Conservation (phyloP, 2,888 invertebrate genomes). For the Phlogophora meticulosa region DNA sequence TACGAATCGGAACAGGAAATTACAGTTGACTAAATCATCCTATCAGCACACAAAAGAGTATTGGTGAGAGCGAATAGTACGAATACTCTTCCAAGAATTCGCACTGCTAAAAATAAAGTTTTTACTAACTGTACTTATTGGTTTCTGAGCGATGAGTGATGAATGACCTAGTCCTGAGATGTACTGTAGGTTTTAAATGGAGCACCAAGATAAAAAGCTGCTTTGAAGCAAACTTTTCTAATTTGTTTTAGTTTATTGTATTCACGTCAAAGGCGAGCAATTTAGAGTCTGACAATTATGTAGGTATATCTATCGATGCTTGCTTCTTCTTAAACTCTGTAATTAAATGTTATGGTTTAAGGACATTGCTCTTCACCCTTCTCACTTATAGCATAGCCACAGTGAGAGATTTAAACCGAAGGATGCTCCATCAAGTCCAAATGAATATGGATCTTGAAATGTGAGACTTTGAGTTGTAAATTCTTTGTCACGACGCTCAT, state of each 20-base stretch:
- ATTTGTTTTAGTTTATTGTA: constrained; percentile 16
- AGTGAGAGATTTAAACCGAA: constrained; percentile 46
- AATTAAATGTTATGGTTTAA: constrained; percentile 21
- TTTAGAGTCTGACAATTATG: background rate
- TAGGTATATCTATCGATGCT: background rate
- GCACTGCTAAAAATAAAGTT: constrained; percentile 71
- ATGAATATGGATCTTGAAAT: constrained; percentile 25
- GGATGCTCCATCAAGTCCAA: constrained; percentile 22
- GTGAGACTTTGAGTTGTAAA: constrained; percentile 26
- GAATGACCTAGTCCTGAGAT: constrained; percentile 66
- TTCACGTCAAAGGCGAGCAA: constrained; percentile 1
- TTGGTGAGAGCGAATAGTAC: constrained; percentile 78
- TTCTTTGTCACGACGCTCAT: constrained; percentile 20
- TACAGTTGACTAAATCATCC: constrained; percentile 75
- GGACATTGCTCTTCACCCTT: constrained; percentile 25
- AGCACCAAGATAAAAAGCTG: constrained; percentile 35
- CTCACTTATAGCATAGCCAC: constrained; percentile 38
- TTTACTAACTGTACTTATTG: constrained; percentile 69
- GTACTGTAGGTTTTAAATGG: constrained; percentile 59
- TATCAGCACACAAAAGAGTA: constrained; percentile 79
- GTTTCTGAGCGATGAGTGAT: constrained; percentile 65
- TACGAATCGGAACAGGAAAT: constrained; percentile 80
- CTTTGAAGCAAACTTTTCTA: background rate
- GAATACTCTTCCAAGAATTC: constrained; percentile 74
- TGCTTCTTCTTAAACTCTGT: constrained; percentile 1